These are phyloP conservation scores for Rhadina sibilatrix DNA, from an alignment of 2,113 vertebrate genomes.

Conservation along the genomic window DNA sequence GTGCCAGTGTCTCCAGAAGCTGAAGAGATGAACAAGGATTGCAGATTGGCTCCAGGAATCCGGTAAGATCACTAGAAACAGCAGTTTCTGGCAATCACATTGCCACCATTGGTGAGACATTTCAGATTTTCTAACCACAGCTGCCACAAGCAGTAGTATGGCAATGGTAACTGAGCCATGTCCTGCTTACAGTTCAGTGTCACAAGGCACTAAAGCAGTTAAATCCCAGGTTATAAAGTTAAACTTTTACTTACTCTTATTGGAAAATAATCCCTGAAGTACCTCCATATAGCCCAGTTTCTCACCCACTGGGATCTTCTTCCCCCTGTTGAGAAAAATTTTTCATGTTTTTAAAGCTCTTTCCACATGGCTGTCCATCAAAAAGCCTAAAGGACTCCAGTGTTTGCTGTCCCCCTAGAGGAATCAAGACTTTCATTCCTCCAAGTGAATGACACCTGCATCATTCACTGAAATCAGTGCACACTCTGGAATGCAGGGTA, in stretches of 20 bases:
- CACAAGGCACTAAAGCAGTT: not conserved
- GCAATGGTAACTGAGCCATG: not conserved
- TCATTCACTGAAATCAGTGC: not conserved
- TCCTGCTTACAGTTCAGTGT: not conserved
- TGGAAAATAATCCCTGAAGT: constrained; percentile 96
- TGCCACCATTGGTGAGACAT: not conserved
- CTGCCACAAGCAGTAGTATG: not conserved
- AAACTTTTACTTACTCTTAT: constrained; percentile 81
- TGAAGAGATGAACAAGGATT: not conserved
- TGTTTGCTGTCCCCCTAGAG: not conserved
- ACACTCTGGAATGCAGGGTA: not conserved
- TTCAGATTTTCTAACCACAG: not conserved
- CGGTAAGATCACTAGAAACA: not conserved
- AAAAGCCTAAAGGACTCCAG: not conserved
- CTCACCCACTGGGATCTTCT: constrained; percentile 94
- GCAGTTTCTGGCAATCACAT: not conserved
- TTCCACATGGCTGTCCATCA: not conserved
- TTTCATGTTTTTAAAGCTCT: not conserved
- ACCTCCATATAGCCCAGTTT: constrained; percentile 93
- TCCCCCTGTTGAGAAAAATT: constrained; percentile 78
- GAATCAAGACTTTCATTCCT: not conserved
- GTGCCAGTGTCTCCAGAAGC: not conserved
- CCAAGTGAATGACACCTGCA: not conserved
- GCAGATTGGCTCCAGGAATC: not conserved
- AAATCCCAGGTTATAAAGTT: not conserved